Percentiles rank a stretch among this genome's conserved stretches.
phyloP scores from a whole-genome alignment of 2,113 vertebrate species.

The Eretmodus cyanostictus region DNA sequence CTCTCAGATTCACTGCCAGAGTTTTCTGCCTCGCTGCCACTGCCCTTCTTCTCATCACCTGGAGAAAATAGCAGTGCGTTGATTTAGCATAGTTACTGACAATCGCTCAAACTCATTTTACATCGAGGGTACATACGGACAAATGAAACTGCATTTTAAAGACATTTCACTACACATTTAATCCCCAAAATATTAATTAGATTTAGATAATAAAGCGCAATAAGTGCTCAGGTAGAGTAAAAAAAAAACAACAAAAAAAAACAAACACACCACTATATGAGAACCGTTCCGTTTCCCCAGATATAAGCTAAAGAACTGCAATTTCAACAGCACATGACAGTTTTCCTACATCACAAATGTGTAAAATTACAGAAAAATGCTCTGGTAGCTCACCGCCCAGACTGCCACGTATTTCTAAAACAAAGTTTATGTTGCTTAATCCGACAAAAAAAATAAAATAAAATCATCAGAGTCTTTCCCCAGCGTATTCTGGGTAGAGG shows the following conservation, averaged over 20 bases:
- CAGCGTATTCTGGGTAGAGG: not conserved
- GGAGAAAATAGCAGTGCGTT: not conserved
- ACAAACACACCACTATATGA: not conserved
- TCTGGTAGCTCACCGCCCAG: not conserved
- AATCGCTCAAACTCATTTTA: not conserved
- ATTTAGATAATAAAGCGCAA: not conserved
- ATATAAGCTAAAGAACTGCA: not conserved
- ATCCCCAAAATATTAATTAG: not conserved
- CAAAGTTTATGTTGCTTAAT: not conserved
- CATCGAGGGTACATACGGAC: not conserved
- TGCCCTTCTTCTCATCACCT: slow-evolving; percentile 85
- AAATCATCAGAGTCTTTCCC: not conserved
- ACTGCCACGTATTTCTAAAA: not conserved
- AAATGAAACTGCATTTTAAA: not conserved
- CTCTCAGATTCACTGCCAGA: slow-evolving; percentile 75
- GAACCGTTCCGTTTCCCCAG: not conserved
- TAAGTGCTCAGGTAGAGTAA: not conserved
- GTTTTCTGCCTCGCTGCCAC: slow-evolving; percentile 77
- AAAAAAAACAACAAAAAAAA: too few relatives aligned
- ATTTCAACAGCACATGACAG: not conserved
- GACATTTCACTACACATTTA: not conserved
- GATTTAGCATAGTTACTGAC: not conserved
- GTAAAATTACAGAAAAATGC: not conserved
- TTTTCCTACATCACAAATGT: not conserved
- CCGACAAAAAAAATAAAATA: not conserved